A percentile compares a stretch with the other conserved stretches of the same genome.
phyloP scores from a whole-genome alignment of 1,140 invertebrate species.

The Vanessa atalanta region DNA sequence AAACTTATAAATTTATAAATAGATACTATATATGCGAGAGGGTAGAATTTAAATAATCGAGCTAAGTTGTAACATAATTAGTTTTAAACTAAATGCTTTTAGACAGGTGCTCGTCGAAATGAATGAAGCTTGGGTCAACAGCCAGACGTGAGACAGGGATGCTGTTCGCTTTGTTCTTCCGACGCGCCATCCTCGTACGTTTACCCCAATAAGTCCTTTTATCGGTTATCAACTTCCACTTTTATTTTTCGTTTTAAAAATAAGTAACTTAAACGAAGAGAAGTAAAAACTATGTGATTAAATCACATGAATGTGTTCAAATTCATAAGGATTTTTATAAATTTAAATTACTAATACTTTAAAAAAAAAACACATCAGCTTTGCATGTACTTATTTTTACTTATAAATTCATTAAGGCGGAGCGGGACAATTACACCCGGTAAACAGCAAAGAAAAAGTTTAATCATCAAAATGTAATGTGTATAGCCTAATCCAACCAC shows the following conservation, averaged over 20 bases:
- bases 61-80: constrained; percentile 6
- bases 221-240: constrained; percentile 24
- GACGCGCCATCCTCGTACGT: constrained; percentile 51
- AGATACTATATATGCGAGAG: too few species aligned
- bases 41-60: background rate
- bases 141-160: constrained; percentile 65
- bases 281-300: background rate
- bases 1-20: too few species aligned
- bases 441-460: too few species aligned
- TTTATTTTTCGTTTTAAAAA: background rate
- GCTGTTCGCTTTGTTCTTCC: constrained; percentile 59
- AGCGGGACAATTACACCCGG: too few species aligned
- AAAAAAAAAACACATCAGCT: too few species aligned
- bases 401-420: too few species aligned
- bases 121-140: constrained; percentile 55
- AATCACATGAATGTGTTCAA: too few species aligned
- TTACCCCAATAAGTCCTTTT: constrained; percentile 51
- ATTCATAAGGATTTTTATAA: too few species aligned
- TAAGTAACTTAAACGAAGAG: background rate
- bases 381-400: too few species aligned
- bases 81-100: constrained; percentile 15
- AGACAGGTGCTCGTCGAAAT: constrained; percentile 36
- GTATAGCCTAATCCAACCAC: too few species aligned
- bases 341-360: too few species aligned
- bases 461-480: too few species aligned